Base-by-base conservation (phyloP, 2,113 vertebrate genomes). In the Sceloporus tristichus region DNA sequence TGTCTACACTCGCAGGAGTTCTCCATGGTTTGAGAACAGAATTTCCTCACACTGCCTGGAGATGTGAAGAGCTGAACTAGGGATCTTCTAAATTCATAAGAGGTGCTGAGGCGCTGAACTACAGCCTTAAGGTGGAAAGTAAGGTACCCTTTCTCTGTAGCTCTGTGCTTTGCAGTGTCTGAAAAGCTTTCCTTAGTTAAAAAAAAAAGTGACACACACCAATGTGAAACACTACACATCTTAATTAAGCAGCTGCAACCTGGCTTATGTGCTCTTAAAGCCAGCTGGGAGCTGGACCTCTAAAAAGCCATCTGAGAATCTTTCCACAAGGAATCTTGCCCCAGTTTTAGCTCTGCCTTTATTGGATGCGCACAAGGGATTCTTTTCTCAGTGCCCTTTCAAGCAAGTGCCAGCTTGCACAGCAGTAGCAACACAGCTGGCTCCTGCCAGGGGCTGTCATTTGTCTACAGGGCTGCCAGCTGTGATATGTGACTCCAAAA, bases 361-460 rank as follows among this genome's bases (percentile, higher is more conserved):
- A 90, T 27, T 0, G 40, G 78, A 7, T 11, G 23, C 9, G 0
- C 82, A 66, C 38, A 9, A 88, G 75, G 53, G 68, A 40, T 40
- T 85, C n/a, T 76, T 18, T 53, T 27, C 73, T 34, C 70, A 11
- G 34, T 74, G 23, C 34, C 16, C 0, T 48, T 91, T 84, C 0
- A 2, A 56, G 14, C 5, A 10, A 25, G 5, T 40, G 54, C 48
- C 68, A 42, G 0, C 14, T 21, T 0, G 10, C 0, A 18, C 84
- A 89, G 54, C 82, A 90, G 87, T 84, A 0, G 19, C 0, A 48
- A 48, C 48, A 19, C 79, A 87, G 71, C 82, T 92, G 89, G 88
- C 81, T 81, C 71, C 66, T 89, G 84, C 82, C 86, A 66, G 85
- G 80, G 48, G 81, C 53, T 85, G 48, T 62, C 87, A 29, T 1